These are phyloP conservation scores for Iselma pallidipennis DNA, from an alignment of 2,888 invertebrate species.

Conservation along the genomic window DNA sequence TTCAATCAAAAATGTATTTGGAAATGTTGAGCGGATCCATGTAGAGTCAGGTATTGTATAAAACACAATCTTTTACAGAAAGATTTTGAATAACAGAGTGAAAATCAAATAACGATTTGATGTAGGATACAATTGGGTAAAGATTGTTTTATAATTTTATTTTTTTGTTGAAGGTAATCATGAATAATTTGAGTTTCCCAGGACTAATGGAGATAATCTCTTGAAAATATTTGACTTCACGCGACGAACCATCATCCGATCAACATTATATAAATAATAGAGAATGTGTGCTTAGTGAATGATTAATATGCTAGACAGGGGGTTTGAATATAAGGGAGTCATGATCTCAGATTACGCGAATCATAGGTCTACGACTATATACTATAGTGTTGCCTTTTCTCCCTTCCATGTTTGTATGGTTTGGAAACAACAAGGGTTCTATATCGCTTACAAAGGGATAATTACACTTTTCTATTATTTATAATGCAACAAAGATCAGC, in stretches of 20 bases:
- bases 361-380: constrained; percentile 47
- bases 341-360: constrained; percentile 49
- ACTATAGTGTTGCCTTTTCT: constrained; percentile 31
- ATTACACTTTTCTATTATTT: constrained; percentile 53
- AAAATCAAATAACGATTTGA: constrained; percentile 27
- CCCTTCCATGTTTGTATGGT: constrained; percentile 42
- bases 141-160: background rate
- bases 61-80: constrained; percentile 46
- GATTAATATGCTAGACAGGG: constrained; percentile 42
- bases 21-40: constrained; percentile 45
- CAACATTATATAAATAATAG: constrained; percentile 43
- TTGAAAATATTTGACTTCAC: constrained; percentile 40
- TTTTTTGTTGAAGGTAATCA: background rate
- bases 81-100: constrained; percentile 29
- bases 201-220: constrained; percentile 34
- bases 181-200: constrained; percentile 12
- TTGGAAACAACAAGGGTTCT: constrained; percentile 44
- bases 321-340: constrained; percentile 34
- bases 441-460: constrained; percentile 50
- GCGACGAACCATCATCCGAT: constrained; percentile 40
- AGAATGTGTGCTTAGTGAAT: constrained; percentile 41
- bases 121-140: constrained; percentile 7
- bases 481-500: constrained; percentile 25
- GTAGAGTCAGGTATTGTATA: constrained; percentile 44
- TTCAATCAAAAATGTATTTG: constrained; percentile 52